A percentile compares a stretch with the other conserved stretches of the same genome.
These are phyloP conservation scores for Andrena flavipes DNA, from an alignment of 2,888 invertebrate genomes.

Conservation along the genomic window DNA sequence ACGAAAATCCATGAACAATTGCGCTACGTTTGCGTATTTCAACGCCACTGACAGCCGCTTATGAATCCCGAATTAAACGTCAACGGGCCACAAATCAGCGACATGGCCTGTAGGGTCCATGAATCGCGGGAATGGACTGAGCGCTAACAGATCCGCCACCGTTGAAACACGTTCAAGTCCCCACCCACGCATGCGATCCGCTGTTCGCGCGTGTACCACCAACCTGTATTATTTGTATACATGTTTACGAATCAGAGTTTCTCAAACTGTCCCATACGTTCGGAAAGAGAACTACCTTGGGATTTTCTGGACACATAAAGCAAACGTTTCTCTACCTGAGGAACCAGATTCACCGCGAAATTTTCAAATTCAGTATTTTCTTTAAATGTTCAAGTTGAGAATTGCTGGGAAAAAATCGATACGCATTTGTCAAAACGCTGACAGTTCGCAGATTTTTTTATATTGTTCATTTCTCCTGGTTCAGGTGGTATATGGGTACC, in stretches of 20 bases:
- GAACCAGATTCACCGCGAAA: too few relatives aligned
- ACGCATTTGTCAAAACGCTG: too few relatives aligned
- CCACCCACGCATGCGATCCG: slow-evolving; percentile 54
- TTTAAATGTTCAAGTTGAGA: too few relatives aligned
- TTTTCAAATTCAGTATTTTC: too few relatives aligned
- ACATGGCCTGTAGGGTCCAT: slow-evolving; percentile 63
- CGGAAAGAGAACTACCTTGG: background rate
- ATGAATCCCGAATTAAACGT: slow-evolving; percentile 55
- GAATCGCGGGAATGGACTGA: slow-evolving; percentile 77
- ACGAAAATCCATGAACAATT: slow-evolving; percentile 38
- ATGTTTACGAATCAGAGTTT: slow-evolving; percentile 42
- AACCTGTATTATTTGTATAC: slow-evolving; percentile 36
- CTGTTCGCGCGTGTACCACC: slow-evolving; percentile 37
- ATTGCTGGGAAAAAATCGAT: too few relatives aligned
- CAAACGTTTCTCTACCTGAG: background rate
- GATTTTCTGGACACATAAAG: background rate
- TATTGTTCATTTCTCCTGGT: too few relatives aligned
- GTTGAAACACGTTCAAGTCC: slow-evolving; percentile 63
- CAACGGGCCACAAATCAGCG: slow-evolving; percentile 57
- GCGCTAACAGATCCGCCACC: slow-evolving; percentile 65
- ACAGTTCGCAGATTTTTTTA: too few relatives aligned
- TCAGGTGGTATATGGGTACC: too few relatives aligned
- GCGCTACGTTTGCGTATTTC: slow-evolving; percentile 36
- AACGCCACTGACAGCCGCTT: slow-evolving; percentile 39
- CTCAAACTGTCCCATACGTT: slow-evolving; percentile 33